A percentile compares a stretch with the other conserved stretches of the same genome.
Evolutionary conservation across 2,797 vertebrate species (phyloP).

Genomic region (Iguana delicatissima): DNA sequence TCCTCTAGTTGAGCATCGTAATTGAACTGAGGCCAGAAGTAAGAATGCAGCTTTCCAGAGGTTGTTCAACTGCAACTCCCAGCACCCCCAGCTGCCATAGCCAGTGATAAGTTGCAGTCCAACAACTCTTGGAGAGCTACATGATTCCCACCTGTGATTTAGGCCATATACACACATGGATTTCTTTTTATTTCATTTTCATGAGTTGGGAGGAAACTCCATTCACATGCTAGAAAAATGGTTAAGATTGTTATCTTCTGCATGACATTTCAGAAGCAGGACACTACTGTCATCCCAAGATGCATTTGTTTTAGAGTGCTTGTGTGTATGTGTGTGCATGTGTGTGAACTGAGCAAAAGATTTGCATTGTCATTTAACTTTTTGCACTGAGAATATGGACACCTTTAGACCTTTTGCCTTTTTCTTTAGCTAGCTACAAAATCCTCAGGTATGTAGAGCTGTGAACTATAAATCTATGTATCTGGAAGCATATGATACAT

Average conservation of each 20-base stretch:
- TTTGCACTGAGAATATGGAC: background rate
- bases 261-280: slow-evolving; percentile 11
- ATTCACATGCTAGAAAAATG: slow-evolving; percentile 28
- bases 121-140: too few relatives aligned
- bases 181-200: background rate
- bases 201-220: background rate
- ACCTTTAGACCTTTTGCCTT: background rate
- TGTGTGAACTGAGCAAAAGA: background rate
- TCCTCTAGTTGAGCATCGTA: too few relatives aligned
- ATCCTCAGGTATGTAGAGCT: background rate
- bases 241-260: background rate
- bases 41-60: too few relatives aligned
- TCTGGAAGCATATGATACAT: background rate
- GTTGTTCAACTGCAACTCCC: too few relatives aligned
- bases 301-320: slow-evolving; percentile 37
- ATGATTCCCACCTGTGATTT: background rate
- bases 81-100: too few relatives aligned
- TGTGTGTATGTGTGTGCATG: background rate
- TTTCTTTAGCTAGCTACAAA: background rate
- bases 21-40: too few relatives aligned
- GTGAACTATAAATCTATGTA: background rate
- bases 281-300: background rate
- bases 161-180: background rate
- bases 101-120: too few relatives aligned
- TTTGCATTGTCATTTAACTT: slow-evolving; percentile 31